Conservation (phyloP, 37 sponge, comb jelly and placozoan species). For the Geodia barretti region DNA sequence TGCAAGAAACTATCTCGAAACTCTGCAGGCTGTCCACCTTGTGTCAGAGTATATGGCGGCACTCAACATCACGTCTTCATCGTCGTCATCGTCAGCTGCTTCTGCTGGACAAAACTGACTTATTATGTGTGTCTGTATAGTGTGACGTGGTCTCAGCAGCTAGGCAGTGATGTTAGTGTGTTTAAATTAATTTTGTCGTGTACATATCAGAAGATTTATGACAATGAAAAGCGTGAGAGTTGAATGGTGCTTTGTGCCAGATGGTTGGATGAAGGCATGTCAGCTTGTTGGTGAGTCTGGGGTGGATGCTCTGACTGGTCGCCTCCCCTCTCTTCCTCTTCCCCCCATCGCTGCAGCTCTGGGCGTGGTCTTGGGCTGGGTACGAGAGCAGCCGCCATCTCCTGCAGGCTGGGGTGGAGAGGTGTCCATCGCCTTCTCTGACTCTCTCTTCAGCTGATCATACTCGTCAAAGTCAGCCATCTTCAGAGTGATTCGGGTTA, state of each 20-base stretch:
- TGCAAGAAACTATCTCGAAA: constrained; percentile 72
- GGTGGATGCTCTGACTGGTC: constrained; percentile 33
- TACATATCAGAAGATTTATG: neutral
- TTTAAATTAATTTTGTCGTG: neutral
- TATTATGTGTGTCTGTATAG: too few species aligned
- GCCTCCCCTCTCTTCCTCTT: neutral
- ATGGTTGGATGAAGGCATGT: neutral
- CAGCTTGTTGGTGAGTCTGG: constrained; percentile 18
- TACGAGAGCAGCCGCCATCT: neutral
- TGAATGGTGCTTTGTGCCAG: neutral
- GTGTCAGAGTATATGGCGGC: constrained; percentile 60
- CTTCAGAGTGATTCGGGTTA: constrained; percentile 68
- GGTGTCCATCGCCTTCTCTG: neutral
- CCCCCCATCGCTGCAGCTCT: neutral
- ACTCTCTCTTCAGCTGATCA: constrained; percentile 36
- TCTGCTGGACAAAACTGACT: too few species aligned
- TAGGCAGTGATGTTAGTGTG: too few species aligned
- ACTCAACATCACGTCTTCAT: neutral
- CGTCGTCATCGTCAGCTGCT: neutral
- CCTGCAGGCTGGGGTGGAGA: neutral
- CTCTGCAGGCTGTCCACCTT: constrained; percentile 68
- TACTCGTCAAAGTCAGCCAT: constrained; percentile 74
- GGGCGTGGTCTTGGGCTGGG: neutral
- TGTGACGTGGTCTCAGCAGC: too few species aligned
- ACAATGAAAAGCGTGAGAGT: neutral